Percentiles rank a stretch among this genome's conserved stretches.
phyloP scores from a whole-genome alignment of 1,140 invertebrate genomes.

The Pemphigus obesinymphae region DNA sequence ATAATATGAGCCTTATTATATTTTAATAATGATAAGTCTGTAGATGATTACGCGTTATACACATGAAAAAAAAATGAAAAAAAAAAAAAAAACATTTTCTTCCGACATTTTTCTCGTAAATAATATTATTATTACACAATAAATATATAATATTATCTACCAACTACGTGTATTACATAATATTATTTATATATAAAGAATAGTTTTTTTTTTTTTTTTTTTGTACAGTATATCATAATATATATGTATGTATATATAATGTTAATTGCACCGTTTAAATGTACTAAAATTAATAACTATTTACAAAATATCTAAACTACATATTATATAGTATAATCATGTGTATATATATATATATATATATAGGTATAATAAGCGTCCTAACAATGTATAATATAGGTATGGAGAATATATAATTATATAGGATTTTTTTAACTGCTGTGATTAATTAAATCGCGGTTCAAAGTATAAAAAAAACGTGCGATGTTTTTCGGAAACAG shows the following conservation, averaged over 20 bases:
- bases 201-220: conserved; percentile 5
- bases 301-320: conserved; percentile 2
- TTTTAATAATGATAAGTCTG: not conserved
- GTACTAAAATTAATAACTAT: conserved; percentile 16
- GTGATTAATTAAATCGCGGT: no score
- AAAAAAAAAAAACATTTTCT: no score
- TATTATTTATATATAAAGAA: conserved; percentile 11
- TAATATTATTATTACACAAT: not conserved
- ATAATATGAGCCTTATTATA: not conserved
- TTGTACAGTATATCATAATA: not conserved
- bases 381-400: not conserved
- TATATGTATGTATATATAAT: conserved; percentile 15
- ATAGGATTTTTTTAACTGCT: no score
- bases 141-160: not conserved
- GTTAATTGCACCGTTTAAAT: conserved; percentile 37
- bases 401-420: no score
- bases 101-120: not conserved
- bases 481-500: no score
- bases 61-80: no score
- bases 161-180: conserved; percentile 18
- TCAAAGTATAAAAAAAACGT: no score
- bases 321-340: not conserved
- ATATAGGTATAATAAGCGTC: not conserved
- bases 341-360: not conserved
- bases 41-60: not conserved